These are phyloP conservation scores for Nezara viridula DNA, from an alignment of 2,888 invertebrate genomes.

Conservation along the genomic window DNA sequence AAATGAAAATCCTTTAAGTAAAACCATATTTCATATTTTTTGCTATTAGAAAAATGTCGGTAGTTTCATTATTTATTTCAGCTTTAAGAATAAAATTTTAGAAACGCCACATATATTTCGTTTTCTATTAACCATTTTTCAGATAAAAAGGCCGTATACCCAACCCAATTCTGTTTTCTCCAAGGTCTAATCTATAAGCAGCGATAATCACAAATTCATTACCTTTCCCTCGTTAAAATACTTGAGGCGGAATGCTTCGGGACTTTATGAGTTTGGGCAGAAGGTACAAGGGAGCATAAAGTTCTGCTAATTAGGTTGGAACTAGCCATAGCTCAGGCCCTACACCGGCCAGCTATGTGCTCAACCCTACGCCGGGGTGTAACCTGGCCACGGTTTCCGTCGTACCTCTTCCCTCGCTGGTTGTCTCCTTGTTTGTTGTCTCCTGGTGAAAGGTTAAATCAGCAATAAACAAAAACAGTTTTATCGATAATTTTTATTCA, in stretches of 20 bases:
- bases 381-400: constrained; percentile 3
- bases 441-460: neutral
- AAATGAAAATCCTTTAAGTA: too few species aligned
- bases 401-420: neutral
- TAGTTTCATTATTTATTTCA: too few species aligned
- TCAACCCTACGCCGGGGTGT: neutral
- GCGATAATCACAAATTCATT: constrained; percentile 15
- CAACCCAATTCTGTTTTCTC: neutral
- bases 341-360: constrained; percentile 16
- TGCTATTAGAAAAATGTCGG: too few species aligned
- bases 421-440: neutral
- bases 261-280: constrained; percentile 36
- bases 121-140: neutral
- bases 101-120: neutral
- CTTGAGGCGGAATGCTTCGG: constrained; percentile 1
- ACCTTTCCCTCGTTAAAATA: constrained; percentile 11
- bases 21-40: too few species aligned
- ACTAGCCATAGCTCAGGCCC: constrained; percentile 40
- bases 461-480: neutral
- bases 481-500: neutral
- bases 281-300: constrained; percentile 36
- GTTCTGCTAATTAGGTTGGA: constrained; percentile 37
- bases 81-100: neutral
- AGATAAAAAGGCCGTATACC: neutral
- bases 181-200: neutral